Evolutionary conservation across 2,113 vertebrate genomes (phyloP).

Genomic region (Neoarius graeffei): DNA sequence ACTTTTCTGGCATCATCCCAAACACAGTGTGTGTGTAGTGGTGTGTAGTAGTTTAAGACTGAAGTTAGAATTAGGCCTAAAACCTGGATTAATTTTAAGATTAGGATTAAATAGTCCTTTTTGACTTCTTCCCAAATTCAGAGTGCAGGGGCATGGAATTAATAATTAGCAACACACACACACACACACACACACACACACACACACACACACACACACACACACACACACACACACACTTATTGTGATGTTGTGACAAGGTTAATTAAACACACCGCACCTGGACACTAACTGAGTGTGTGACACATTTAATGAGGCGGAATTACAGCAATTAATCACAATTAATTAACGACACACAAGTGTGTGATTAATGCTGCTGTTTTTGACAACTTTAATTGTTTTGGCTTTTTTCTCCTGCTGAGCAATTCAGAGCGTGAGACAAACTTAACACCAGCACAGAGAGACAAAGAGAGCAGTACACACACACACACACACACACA

Average conservation of each 20-base stretch:
- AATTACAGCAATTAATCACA: slow-evolving; percentile 27
- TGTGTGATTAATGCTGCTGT: slow-evolving; percentile 24
- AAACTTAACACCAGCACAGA: slow-evolving; percentile 10
- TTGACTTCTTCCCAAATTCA: background rate
- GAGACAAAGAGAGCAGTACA: background rate
- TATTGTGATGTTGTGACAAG: background rate
- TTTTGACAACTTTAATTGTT: slow-evolving; percentile 17
- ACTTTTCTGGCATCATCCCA: background rate
- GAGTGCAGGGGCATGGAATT: background rate
- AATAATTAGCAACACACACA: background rate
- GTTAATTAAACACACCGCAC: slow-evolving; percentile 27
- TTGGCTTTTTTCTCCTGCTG: slow-evolving; percentile 8
- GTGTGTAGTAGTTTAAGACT: background rate
- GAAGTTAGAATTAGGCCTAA: background rate
- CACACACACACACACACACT: background rate
- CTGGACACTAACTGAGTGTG: slow-evolving; percentile 20
- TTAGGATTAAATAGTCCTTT: background rate
- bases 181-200: background rate
- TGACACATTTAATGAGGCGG: slow-evolving; percentile 20
- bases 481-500: background rate
- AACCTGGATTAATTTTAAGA: background rate
- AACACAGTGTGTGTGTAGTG: background rate
- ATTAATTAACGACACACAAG: slow-evolving; percentile 27
- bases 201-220: background rate
- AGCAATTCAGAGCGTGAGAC: background rate